Conservation (phyloP, 2,888 invertebrate genomes). For the Hyles lineata region DNA sequence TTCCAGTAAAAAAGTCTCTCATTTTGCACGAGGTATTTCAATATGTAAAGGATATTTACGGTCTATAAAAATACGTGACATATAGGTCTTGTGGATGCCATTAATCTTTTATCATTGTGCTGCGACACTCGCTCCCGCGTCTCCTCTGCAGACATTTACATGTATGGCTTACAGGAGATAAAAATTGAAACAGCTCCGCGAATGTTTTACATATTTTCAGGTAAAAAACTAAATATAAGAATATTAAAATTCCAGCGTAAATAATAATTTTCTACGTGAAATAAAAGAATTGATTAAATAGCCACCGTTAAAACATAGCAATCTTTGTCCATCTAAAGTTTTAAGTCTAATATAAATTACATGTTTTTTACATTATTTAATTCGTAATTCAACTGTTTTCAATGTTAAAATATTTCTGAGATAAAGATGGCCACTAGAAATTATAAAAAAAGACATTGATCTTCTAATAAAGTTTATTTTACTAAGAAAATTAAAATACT, state of each 20-base stretch:
- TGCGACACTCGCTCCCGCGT: conserved; percentile 12
- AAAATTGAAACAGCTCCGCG: conserved; percentile 3
- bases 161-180: background rate
- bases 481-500: no score
- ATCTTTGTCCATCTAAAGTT: no score
- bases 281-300: no score
- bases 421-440: no score
- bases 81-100: conserved; percentile 25
- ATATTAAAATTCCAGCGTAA: background rate
- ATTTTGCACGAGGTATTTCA: conserved; percentile 15
- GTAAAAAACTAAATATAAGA: background rate
- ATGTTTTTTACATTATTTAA: no score
- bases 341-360: no score
- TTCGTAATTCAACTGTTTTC: no score
- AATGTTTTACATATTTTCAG: background rate
- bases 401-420: no score
- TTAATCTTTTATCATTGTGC: conserved; percentile 25
- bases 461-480: no score
- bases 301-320: no score
- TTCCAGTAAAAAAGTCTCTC: background rate
- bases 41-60: conserved; percentile 24
- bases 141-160: background rate
- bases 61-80: conserved; percentile 26
- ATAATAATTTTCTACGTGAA: no score
- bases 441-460: no score